Percentiles rank a stretch among this genome's conserved stretches.
phyloP scores from a whole-genome alignment of 2,113 vertebrate genomes.

The Okapia johnstoni region DNA sequence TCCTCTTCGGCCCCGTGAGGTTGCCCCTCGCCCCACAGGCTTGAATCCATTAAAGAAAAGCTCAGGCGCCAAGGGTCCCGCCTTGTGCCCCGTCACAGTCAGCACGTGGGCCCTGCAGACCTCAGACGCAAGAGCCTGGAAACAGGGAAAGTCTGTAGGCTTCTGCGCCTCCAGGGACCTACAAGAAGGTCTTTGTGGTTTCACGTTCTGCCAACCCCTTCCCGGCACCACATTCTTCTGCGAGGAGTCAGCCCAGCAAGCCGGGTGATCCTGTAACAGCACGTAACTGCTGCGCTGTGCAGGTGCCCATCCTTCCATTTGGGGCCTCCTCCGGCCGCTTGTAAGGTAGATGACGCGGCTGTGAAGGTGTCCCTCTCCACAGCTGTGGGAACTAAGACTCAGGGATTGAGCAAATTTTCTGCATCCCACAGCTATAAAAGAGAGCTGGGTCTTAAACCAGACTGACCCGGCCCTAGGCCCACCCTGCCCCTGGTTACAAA shows the following conservation, averaged over 20 bases:
- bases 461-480: too few relatives aligned
- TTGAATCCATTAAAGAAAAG: not conserved
- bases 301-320: not conserved
- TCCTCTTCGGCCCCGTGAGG: not conserved
- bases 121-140: not conserved
- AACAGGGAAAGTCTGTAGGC: not conserved
- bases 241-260: not conserved
- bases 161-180: not conserved
- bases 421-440: not conserved
- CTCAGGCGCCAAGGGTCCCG: not conserved
- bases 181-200: conserved; percentile 27
- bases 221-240: not conserved
- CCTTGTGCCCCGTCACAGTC: not conserved
- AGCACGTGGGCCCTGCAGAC: not conserved
- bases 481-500: accelerated
- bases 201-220: not conserved
- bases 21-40: not conserved
- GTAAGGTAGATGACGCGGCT: not conserved
- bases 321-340: not conserved
- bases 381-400: not conserved
- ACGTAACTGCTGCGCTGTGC: not conserved
- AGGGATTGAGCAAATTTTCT: not conserved
- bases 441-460: not conserved
- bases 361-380: not conserved
- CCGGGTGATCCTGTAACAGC: not conserved